Evolutionary conservation across 1,140 invertebrate genomes (phyloP).

Genomic region (Eriosoma lanigerum): DNA sequence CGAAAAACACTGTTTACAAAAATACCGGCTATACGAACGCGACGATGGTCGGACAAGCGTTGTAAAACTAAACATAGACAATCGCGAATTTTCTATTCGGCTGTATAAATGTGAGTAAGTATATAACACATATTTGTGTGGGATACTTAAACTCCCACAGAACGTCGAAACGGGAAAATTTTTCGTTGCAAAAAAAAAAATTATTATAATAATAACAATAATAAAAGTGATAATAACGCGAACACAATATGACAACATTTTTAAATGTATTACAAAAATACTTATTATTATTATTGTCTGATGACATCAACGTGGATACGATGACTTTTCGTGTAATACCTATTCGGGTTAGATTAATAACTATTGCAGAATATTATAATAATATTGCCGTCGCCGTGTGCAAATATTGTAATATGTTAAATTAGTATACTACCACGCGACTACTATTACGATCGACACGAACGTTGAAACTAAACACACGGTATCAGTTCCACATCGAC

Average conservation of each 20-base stretch:
- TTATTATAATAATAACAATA: neutral
- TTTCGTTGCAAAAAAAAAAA: neutral
- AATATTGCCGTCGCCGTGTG: too few relatives aligned
- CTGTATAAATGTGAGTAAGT: neutral
- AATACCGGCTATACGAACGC: neutral
- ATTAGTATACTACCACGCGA: too few relatives aligned
- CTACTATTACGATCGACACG: too few relatives aligned
- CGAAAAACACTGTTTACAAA: constrained; percentile 10
- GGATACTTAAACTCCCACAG: constrained; percentile 18
- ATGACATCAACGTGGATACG: too few relatives aligned
- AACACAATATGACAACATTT: too few relatives aligned
- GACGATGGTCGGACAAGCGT: neutral
- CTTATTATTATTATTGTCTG: neutral
- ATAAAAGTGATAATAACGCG: neutral
- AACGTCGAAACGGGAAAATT: neutral
- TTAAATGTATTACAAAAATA: too few relatives aligned
- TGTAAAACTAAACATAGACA: constrained; percentile 44
- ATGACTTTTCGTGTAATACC: too few relatives aligned
- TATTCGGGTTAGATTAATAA: too few relatives aligned
- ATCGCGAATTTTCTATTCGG: constrained; percentile 44
- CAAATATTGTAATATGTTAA: too few relatives aligned
- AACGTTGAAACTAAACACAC: too few relatives aligned
- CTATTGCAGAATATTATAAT: too few relatives aligned
- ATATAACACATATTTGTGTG: neutral
- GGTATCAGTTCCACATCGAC: too few relatives aligned